Evolutionary conservation across 1,140 invertebrate genomes (phyloP), one percentile per base, ranked within the genome.

Genomic region (Neotoxoptera formosana): DNA sequence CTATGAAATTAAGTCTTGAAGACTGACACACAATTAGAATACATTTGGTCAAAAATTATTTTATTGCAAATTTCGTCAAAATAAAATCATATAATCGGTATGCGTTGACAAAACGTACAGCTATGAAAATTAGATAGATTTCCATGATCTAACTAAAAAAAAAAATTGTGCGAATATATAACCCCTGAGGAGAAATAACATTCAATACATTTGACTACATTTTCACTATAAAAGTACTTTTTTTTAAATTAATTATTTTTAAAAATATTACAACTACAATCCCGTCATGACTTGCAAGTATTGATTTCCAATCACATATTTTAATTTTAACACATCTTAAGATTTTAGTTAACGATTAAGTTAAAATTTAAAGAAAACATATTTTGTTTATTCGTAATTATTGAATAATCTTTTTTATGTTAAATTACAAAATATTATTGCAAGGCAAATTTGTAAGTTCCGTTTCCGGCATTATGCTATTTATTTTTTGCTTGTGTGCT

Each of bases 381-480:
- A 76, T n/a, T n/a, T n/a, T 76, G 14, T 34, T n/a, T 6, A n/a
- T n/a, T n/a, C n/a, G 6, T n/a, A n/a, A 67, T 17, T 67, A 67
- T 67, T 67, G 14, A 4, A 17, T 67, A 17, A 17, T 67, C 11
- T 23, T 41, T 84, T 88, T 88, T 88, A 88, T n/a, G 20, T 23
- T 34, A 30, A 48, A 83, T 86, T 6, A 84, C 2, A 30, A 41
- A 47, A 53, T 51, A 89, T 53, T 53, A 36, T 53, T 21, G 1
- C 21, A 25, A 34, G 17, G 88, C 36, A 25, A 36, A 76, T 76
- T 76, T n/a, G 30, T 76, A 76, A 87, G 23, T 53, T 67, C 34
- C 36, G 89, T 90, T 90, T 90, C 89, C 89, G 53, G 48, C 2
- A 88, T 88, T 34, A n/a, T 34, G 53, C 34, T 23, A 67, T 81